These are phyloP conservation scores for Trachymyrmex cornetzi DNA, from an alignment of 1,140 invertebrate genomes.

Conservation along the genomic window DNA sequence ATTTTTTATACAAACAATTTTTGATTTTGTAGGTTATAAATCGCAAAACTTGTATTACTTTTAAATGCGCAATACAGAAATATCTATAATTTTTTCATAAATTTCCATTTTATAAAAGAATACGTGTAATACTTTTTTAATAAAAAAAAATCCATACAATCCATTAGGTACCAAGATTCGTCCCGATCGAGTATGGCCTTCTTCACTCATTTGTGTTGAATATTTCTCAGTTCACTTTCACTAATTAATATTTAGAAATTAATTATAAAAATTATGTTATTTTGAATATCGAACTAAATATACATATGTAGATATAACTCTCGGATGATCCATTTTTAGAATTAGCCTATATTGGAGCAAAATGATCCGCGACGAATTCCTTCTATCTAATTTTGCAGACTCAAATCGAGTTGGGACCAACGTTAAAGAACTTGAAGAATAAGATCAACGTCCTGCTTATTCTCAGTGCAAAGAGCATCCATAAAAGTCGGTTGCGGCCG, in stretches of 20 bases:
- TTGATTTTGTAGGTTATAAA: no score
- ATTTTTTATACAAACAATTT: no score
- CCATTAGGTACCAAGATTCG: no score
- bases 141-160: no score
- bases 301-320: not conserved
- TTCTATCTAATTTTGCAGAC: not conserved
- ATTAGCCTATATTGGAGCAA: not conserved
- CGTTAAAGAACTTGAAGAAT: conserved; percentile 31
- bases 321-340: not conserved
- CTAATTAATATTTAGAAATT: not conserved
- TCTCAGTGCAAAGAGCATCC: conserved; percentile 41
- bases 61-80: no score
- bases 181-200: no score
- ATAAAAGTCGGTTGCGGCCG: conserved; percentile 36
- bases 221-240: no score
- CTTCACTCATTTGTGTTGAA: no score
- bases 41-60: no score
- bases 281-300: not conserved
- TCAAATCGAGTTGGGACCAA: conserved; percentile 10
- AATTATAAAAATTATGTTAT: not conserved
- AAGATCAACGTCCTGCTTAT: conserved; percentile 45
- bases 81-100: no score
- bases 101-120: no score
- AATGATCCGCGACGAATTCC: not conserved
- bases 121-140: no score